Base-by-base conservation (phyloP, 2,797 vertebrate genomes). In the Ciconia nigra region DNA sequence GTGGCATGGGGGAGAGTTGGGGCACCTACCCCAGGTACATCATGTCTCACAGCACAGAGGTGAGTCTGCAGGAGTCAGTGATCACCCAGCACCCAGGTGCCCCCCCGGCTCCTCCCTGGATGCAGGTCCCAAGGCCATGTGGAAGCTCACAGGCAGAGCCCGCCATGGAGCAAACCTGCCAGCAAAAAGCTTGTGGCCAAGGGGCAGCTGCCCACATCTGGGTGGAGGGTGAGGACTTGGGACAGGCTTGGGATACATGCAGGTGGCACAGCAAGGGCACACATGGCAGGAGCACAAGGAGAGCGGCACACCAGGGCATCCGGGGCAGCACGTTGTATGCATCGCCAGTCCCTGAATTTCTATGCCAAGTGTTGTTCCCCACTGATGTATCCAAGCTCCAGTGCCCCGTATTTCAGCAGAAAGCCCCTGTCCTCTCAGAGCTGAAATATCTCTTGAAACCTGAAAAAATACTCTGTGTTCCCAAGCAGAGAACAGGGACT, bases 11-110 rank as follows among this genome's bases (percentile, higher is more conserved):
- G 11, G 20, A 59, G n/a, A 49, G 10, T 1, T 31, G 44, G 26
- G 47, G 21, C 11, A 11, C 14, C n/a, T 33, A 15, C 13, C 20
- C n/a, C 2, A 1, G 14, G 22, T 29, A 8, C 1, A 0, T 5
- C 9, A 7, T 20, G 37, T 31, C 18, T 46, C 55, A 57, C 19
- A 70, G 39, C 42, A 59, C 62, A 29, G 35, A 46, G 42, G 8
- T 31, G 79, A n/a, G 39, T 12, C 44, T 49, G 44, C 33, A 44
- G 81, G 28, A 63, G 15, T 25, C 35, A 47, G 46, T 0, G 0
- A 29, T n/a, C 62, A 39, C 44, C 33, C 46, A 46, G 24, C 25
- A 51, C 15, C 57, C 35, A 29, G 51, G 42, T n/a, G 13, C 20
- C 28, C 2, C 5, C 9, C 0, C 1, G 39, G 18, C 3, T 62